Evolutionary conservation across 2,888 invertebrate species (phyloP).

Genomic region (Nudaria mundana): DNA sequence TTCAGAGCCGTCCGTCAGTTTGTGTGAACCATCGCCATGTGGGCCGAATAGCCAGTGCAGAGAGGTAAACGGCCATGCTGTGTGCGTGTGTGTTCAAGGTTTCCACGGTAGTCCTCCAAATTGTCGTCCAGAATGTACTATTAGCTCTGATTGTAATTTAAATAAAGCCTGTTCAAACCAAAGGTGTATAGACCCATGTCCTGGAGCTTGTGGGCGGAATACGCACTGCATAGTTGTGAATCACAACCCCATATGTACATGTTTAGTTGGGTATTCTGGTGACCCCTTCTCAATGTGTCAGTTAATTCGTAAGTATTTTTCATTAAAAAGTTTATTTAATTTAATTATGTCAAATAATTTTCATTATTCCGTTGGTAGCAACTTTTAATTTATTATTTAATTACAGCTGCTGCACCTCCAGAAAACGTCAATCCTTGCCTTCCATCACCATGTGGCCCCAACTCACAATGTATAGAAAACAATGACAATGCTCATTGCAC

Average conservation of each 20-base stretch:
- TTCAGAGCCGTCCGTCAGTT: slow-evolving; percentile 53
- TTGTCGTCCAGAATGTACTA: slow-evolving; percentile 89
- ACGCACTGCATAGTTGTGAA: slow-evolving; percentile 83
- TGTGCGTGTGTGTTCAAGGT: slow-evolving; percentile 86
- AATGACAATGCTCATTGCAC: slow-evolving; percentile 83
- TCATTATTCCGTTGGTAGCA: background rate
- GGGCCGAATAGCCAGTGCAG: slow-evolving; percentile 88
- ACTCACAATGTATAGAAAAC: slow-evolving; percentile 82
- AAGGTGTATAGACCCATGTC: slow-evolving; percentile 89
- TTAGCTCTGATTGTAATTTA: slow-evolving; percentile 86
- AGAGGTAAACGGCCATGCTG: slow-evolving; percentile 84
- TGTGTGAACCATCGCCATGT: slow-evolving; percentile 78
- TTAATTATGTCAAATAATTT: background rate
- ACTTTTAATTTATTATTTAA: slow-evolving; percentile 4
- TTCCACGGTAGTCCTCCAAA: slow-evolving; percentile 86
- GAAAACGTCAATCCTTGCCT: slow-evolving; percentile 78
- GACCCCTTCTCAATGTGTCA: slow-evolving; percentile 87
- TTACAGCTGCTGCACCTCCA: slow-evolving; percentile 57
- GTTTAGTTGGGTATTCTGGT: slow-evolving; percentile 83
- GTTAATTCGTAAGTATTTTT: slow-evolving; percentile 61
- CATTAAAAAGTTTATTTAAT: background rate
- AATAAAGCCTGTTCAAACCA: slow-evolving; percentile 87
- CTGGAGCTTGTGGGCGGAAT: slow-evolving; percentile 85
- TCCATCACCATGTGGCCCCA: slow-evolving; percentile 85
- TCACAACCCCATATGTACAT: slow-evolving; percentile 85